Base-by-base conservation (phyloP, 2,888 invertebrate genomes). In the Mellilla xanthometata region DNA sequence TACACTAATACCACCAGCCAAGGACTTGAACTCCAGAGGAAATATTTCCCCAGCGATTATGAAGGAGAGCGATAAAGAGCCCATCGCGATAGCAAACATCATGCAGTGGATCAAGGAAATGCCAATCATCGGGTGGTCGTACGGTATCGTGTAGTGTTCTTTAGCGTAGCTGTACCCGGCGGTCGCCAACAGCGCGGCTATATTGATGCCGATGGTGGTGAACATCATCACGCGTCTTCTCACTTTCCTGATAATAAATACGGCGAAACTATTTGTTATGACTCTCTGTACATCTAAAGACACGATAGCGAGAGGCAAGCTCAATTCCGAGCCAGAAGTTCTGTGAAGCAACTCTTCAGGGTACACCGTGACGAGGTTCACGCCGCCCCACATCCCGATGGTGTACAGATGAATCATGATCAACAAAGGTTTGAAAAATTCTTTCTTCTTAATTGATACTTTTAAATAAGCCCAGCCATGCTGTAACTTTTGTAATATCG, bases 1-100 rank as follows among this genome's bases (percentile, higher is more conserved):
- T 0, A 79, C 73, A 22, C 78, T 64, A 2, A 71, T 51, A 0
- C 63, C 62, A 1, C 64, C 60, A 12, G 92, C 92, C 0, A 91
- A 61, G 7, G 91, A 92, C 12, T 91, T 81, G 24, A 82, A 84
- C 11, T 81, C 78, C 24, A 87, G 77, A 2, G 93, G 85, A 54
- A 92, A 93, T 0, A 93, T 71, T 68, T 94, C 93, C 0, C 93
- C 93, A 41, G 91, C 90, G 77, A 93, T 88, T n/a, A 92, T 89
- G 84, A 92, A 93, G 0, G 93, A 92, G 31, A 94, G 60, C 0
- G 92, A 91, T 1, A 91, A 11, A 0, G 48, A 28, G 0, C 52
- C 52, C 2, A 35, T 38, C 2, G 52, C 45, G 4, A 46, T 33
- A n/a, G 52, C 24, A 22, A 49, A 49, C 32, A 49, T 33, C 68